Evolutionary conservation across 2,113 vertebrate species (phyloP).

Genomic region (Dasypus novemcinctus): DNA sequence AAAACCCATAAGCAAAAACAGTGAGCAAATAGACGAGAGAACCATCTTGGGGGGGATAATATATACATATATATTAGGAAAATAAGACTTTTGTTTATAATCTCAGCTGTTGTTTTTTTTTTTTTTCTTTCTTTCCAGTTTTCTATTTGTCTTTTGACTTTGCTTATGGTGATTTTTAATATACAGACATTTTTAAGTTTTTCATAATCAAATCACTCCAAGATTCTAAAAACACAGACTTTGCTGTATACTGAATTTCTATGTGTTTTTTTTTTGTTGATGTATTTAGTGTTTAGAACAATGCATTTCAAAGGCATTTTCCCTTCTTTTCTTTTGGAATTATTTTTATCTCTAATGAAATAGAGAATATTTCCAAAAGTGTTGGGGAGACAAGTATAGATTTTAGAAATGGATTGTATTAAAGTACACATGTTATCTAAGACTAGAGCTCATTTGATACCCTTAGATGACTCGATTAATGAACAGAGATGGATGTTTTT

Average conservation of each 20-base stretch:
- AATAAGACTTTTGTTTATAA: not conserved
- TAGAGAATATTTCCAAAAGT: not conserved
- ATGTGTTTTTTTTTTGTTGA: not conserved
- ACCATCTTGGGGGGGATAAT: no score
- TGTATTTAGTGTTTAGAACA: slow-evolving; percentile 4
- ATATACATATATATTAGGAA: not conserved
- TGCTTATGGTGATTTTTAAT: not conserved
- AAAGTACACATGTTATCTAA: not conserved
- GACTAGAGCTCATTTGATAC: not conserved
- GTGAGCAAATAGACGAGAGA: no score
- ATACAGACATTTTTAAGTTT: not conserved
- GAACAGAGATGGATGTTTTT: not conserved
- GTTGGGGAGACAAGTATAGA: not conserved
- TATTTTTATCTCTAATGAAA: not conserved
- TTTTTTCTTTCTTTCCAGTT: not conserved
- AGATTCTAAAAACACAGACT: slow-evolving; percentile 8
- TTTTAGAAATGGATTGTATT: slow-evolving; percentile 17
- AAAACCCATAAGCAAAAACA: no score
- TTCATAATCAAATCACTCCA: not conserved
- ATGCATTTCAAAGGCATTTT: not conserved
- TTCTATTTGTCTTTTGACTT: slow-evolving; percentile 33
- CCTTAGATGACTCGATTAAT: not conserved
- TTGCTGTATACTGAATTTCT: not conserved
- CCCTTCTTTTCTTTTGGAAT: not conserved
- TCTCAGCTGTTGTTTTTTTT: not conserved